Evolutionary conservation across 2,888 invertebrate genomes (phyloP), one percentile per base, ranked within the genome.

Genomic region (Sturmia bella): DNA sequence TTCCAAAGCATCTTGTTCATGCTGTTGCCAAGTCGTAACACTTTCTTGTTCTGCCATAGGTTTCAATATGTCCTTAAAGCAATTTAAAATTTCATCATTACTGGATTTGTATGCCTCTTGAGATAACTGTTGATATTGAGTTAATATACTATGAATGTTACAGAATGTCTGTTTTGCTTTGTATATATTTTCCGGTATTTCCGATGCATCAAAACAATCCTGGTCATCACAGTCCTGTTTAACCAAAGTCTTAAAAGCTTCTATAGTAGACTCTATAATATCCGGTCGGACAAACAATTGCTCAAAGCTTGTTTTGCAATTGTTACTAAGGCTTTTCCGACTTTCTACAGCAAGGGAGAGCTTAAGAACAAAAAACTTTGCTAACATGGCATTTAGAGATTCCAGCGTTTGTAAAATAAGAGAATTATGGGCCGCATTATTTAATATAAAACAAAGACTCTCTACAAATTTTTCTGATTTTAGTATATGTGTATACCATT

Each of bases 341-440:
- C 69, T 63, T n/a, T 69, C 73, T 13, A 70, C 59, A 12, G 48
- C 63, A 11, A 77, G 21, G 0, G 70, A 68, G 1, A 54, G 27
- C 24, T 80, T 74, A 7, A 84, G 70, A 57, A 85, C 50, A 27
- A 89, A 89, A 84, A 90, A 91, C 81, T 90, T 91, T 61, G 92
- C 91, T 85, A 92, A 92, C 9, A 93, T 87, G 32, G 93, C 92
- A 86, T 93, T 93, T 5, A 93, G 88, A 48, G 93, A 92, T 86
- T 94, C 94, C 56, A 95, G 89, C 0, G 93, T 92, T 70, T 92
- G 92, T 2, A 92, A 86, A 11, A 95, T 86, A 1, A 95, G 89
- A 17, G 93, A 92, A 84, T 91, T 92, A 87, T 95, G 95, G 12
- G 94, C 93, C 0, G 96, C 96, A 89, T 95, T 96, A 72, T 92